Percentiles rank a stretch among this genome's conserved stretches.
Evolutionary conservation across 2,888 invertebrate genomes (phyloP).

Genomic region (Plemyria rubiginata): DNA sequence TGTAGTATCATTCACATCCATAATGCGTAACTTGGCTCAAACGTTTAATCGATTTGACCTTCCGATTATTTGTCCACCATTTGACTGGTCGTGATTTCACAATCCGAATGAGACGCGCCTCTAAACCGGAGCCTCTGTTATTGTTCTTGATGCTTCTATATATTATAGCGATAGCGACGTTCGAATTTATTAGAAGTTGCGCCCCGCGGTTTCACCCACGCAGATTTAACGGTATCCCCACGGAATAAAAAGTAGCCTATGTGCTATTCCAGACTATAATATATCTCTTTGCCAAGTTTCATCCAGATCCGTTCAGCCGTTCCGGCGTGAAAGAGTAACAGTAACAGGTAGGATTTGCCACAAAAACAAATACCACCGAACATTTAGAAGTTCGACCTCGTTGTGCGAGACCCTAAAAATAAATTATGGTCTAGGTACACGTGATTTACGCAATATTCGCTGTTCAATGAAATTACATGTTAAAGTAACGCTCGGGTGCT

Average conservation of each 20-base stretch:
- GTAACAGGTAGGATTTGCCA: too few relatives aligned
- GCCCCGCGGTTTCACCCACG: too few relatives aligned
- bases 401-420: slow-evolving; percentile 31
- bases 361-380: slow-evolving; percentile 9
- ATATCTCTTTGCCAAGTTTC: too few relatives aligned
- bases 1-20: slow-evolving; percentile 9
- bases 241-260: too few relatives aligned
- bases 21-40: slow-evolving; percentile 21
- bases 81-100: slow-evolving; percentile 40
- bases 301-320: too few relatives aligned
- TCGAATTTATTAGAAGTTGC: too few relatives aligned
- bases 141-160: slow-evolving; percentile 4
- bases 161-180: background rate
- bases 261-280: too few relatives aligned
- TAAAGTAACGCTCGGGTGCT: slow-evolving; percentile 45
- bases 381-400: slow-evolving; percentile 17
- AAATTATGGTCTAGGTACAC: slow-evolving; percentile 29
- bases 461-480: slow-evolving; percentile 62
- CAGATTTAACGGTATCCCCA: too few relatives aligned
- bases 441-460: slow-evolving; percentile 57
- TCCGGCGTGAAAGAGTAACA: too few relatives aligned
- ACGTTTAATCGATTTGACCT: slow-evolving; percentile 43
- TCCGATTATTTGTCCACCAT: slow-evolving; percentile 45
- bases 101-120: slow-evolving; percentile 40
- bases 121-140: slow-evolving; percentile 28